phyloP scores from a whole-genome alignment of 2,113 vertebrate species.

The Tyrannus savana region DNA sequence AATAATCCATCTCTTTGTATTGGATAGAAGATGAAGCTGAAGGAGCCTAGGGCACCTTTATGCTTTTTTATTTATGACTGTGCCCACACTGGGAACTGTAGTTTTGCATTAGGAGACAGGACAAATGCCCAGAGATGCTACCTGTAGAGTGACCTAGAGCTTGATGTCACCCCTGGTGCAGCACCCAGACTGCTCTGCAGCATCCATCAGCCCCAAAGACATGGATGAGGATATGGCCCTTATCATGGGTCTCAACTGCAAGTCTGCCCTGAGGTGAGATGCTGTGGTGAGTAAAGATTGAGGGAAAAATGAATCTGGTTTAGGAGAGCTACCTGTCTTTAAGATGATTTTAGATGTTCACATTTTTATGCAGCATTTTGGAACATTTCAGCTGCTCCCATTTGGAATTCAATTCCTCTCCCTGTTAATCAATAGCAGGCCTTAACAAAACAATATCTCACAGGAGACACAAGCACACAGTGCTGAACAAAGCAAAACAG shows the following conservation, averaged over 20 bases:
- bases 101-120: neutral
- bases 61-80: neutral
- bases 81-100: neutral
- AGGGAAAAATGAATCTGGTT: neutral
- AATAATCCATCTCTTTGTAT: neutral
- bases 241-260: neutral
- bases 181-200: neutral
- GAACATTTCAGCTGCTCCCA: neutral
- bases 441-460: constrained; percentile 69
- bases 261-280: neutral
- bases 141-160: neutral
- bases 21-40: neutral
- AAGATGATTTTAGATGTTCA: neutral
- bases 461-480: constrained; percentile 46
- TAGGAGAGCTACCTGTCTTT: neutral
- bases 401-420: constrained; percentile 56
- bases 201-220: neutral
- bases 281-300: neutral
- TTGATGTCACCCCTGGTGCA: neutral
- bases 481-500: constrained; percentile 66
- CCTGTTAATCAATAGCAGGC: constrained; percentile 61
- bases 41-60: neutral
- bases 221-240: neutral
- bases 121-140: neutral
- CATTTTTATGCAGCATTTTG: constrained; percentile 30